Evolutionary conservation across 2,888 invertebrate species (phyloP).

Genomic region (Drosophila monieri): DNA sequence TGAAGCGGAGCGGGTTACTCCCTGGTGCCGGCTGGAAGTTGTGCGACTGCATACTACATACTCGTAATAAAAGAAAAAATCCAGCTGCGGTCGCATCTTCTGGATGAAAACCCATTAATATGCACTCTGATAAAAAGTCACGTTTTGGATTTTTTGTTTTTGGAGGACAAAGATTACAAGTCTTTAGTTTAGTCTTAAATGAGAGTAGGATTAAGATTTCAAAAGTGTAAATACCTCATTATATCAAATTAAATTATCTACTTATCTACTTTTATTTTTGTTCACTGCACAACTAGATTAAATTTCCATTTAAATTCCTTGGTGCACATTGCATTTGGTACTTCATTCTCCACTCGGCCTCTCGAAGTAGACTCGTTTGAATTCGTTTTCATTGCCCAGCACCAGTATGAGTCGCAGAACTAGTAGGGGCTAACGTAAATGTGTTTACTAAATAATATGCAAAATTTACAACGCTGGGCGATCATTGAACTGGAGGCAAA

Average conservation of each 20-base stretch:
- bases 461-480: conserved; percentile 41
- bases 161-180: not conserved
- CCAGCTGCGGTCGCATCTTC: conserved; percentile 40
- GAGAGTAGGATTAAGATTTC: too few species aligned
- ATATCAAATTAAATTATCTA: not conserved
- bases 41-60: conserved; percentile 41
- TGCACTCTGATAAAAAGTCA: conserved; percentile 30
- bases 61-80: conserved; percentile 24
- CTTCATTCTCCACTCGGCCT: conserved; percentile 22
- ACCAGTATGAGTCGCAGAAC: not conserved
- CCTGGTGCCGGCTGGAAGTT: conserved; percentile 29
- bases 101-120: conserved; percentile 15
- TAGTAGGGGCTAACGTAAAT: conserved; percentile 11
- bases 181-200: not conserved
- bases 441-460: conserved; percentile 38
- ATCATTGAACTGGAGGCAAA: conserved; percentile 29
- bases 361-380: conserved; percentile 21
- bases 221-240: too few species aligned
- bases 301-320: conserved; percentile 43
- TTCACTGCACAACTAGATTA: conserved; percentile 32
- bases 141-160: not conserved
- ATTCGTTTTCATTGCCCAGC: conserved; percentile 20
- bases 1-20: conserved; percentile 9
- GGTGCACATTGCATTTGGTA: conserved; percentile 30
- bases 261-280: not conserved